Conservation (phyloP, 2,888 invertebrate species). For the Adineta ricciae region DNA sequence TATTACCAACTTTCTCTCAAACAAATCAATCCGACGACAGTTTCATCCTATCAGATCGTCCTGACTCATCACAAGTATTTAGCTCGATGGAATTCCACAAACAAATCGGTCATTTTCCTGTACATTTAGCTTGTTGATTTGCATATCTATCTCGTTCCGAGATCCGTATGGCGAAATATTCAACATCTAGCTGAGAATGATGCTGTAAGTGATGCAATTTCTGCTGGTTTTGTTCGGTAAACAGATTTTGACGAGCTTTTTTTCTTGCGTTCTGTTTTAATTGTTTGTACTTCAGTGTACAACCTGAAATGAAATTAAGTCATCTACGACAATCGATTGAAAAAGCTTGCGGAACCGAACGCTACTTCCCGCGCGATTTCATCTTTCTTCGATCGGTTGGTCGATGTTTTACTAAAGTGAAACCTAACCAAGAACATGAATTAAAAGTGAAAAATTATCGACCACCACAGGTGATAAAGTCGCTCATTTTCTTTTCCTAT, state of each 20-base stretch:
- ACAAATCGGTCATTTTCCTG: no score
- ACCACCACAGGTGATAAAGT: constrained; percentile 42
- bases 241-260: not conserved
- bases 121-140: constrained; percentile 52
- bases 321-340: constrained; percentile 50
- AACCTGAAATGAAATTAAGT: constrained; percentile 42
- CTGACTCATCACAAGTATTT: constrained; percentile 9
- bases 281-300: constrained; percentile 40
- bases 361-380: constrained; percentile 49
- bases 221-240: constrained; percentile 53
- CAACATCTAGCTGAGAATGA: constrained; percentile 52
- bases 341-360: constrained; percentile 49
- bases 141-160: constrained; percentile 53
- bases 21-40: not conserved
- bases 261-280: not conserved
- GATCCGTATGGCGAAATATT: constrained; percentile 52
- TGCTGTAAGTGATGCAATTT: constrained; percentile 52
- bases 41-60: not conserved
- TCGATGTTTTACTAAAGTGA: constrained; percentile 52
- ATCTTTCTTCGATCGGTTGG: constrained; percentile 53
- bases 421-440: constrained; percentile 51
- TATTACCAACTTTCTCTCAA: not conserved
- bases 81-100: no score
- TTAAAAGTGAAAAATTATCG: constrained; percentile 53
- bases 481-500: no score